These are phyloP conservation scores for Smittia aterrima DNA, from an alignment of 2,888 invertebrate species.

Conservation along the genomic window DNA sequence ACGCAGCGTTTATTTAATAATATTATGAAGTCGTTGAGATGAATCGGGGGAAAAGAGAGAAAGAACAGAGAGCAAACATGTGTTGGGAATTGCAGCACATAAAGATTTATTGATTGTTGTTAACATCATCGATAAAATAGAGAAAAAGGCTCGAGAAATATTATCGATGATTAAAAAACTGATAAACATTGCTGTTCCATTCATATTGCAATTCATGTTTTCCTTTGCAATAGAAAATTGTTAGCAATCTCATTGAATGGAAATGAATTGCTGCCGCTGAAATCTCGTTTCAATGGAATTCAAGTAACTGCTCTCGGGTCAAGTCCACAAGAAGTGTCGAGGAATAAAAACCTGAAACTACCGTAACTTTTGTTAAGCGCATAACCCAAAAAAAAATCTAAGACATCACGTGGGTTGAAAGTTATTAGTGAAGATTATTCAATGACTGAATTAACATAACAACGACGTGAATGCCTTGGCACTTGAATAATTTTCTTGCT, in stretches of 20 bases:
- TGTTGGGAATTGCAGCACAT: slow-evolving; percentile 28
- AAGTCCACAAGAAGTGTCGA: too few species aligned
- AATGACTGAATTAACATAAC: slow-evolving; percentile 25
- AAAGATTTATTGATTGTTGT: slow-evolving; percentile 40
- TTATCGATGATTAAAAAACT: slow-evolving; percentile 7
- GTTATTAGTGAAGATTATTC: slow-evolving; percentile 20
- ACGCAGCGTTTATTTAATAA: slow-evolving; percentile 3
- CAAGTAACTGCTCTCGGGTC: neutral
- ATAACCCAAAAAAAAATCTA: slow-evolving; percentile 4
- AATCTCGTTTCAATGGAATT: neutral
- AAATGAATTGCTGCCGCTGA: too few species aligned
- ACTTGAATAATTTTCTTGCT: neutral
- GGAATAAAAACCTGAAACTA: slow-evolving; percentile 5
- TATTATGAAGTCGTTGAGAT: slow-evolving; percentile 9
- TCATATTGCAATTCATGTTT: slow-evolving; percentile 1
- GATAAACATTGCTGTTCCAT: neutral
- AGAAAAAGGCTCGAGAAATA: slow-evolving; percentile 9
- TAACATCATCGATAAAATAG: slow-evolving; percentile 25
- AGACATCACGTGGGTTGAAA: slow-evolving; percentile 9
- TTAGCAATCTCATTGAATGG: too few species aligned
- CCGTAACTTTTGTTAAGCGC: slow-evolving; percentile 15
- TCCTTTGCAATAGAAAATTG: neutral
- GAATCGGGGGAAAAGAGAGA: slow-evolving; percentile 13
- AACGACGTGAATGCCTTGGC: slow-evolving; percentile 16
- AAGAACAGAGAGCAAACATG: slow-evolving; percentile 27